Evolutionary conservation across 2,888 invertebrate genomes (phyloP), one percentile per base, ranked within the genome.

Genomic region (Xylota segnis): DNA sequence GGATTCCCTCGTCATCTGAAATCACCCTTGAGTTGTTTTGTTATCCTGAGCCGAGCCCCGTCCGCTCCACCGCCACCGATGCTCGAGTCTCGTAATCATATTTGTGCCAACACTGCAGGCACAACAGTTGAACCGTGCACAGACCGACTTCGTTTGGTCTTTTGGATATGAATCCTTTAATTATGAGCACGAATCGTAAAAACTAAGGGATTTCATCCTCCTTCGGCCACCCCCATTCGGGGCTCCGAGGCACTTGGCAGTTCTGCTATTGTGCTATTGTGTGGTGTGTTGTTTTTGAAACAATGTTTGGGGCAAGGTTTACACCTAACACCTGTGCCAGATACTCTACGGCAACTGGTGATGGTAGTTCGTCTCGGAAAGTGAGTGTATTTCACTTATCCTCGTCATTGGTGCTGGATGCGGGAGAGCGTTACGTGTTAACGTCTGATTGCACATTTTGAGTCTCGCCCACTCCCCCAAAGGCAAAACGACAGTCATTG

Each of bases 401-500:
- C 45, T 18, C 23, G 47, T 18, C 47, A 47, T 63, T 45, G 32
- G 14, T 29, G 27, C n/a, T 27, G 29, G 52, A 29, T 29, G 5
- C 27, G 12, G 43, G 10, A 43, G 40, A n/a, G 5, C 40, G 61
- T 29, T 23, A 45, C 61, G 61, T 61, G 61, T 61, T 61, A 61
- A 27, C 45, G 63, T 63, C 47, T 63, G 63, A 63, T 63, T 63
- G 63, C 63, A 63, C 47, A 63, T 63, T 63, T 63, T 47, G 47
- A 47, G 32, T 47, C 45, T 9, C n/a, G n/a, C n/a, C n/a, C n/a
- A n/a, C n/a, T 23, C 3, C 23, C 45, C 16, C 45, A 45, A 32
- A 29, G 63, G 63, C 45, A 14, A 27, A 34, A 32, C 32, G 9
- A 32, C 32, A 32, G 18, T 12, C 32, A 63, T 63, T 47, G 32